Evolutionary conservation across 2,113 vertebrate genomes (phyloP).

Genomic region (Python bivittatus): DNA sequence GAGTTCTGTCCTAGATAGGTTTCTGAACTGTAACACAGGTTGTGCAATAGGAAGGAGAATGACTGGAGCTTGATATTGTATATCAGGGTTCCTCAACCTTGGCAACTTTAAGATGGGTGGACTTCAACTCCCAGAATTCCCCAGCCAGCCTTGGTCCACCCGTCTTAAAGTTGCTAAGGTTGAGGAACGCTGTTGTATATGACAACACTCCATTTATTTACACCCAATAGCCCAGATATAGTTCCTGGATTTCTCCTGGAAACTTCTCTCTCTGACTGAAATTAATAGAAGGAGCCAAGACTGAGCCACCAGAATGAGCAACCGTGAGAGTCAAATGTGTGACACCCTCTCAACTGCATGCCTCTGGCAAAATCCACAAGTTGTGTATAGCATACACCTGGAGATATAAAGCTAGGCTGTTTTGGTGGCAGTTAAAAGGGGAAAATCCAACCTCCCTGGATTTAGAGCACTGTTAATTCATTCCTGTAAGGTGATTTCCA

Average conservation of each 20-base stretch:
- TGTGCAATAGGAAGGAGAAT: not conserved
- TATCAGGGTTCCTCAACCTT: no score
- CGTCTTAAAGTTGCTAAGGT: no score
- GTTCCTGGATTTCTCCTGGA: not conserved
- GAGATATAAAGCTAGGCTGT: not conserved
- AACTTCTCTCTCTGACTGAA: not conserved
- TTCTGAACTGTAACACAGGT: not conserved
- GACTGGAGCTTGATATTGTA: not conserved
- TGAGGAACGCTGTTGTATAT: no score
- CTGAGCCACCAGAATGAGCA: not conserved
- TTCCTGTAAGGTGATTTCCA: constrained; percentile 27
- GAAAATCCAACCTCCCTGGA: constrained; percentile 23
- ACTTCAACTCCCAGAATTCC: no score
- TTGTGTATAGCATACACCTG: not conserved
- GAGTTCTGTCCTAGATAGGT: not conserved
- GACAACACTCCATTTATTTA: not conserved
- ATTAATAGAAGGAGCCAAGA: not conserved
- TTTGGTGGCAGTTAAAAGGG: constrained; percentile 25
- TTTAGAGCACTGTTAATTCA: constrained; percentile 6
- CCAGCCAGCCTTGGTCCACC: no score
- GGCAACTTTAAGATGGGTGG: no score
- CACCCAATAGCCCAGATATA: not conserved
- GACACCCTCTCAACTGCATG: constrained; percentile 15
- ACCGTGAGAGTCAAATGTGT: not conserved
- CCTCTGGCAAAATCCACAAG: not conserved